These are phyloP conservation scores for Philereme transversata DNA, from an alignment of 2,888 invertebrate genomes.

Conservation along the genomic window DNA sequence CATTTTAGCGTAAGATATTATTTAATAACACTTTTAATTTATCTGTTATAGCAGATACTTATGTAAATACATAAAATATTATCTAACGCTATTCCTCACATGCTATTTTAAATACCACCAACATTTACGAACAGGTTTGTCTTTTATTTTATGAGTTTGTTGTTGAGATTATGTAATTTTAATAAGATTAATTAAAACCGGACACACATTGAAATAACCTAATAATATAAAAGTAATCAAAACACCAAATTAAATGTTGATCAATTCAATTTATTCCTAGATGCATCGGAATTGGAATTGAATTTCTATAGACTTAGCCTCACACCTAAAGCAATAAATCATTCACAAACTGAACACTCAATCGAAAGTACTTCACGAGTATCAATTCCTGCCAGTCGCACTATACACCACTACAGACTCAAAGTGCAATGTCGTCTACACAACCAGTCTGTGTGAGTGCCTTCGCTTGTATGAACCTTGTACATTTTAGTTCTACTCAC, in stretches of 20 bases:
- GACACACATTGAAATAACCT: too few relatives aligned
- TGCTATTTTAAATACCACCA: too few relatives aligned
- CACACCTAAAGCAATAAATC: conserved; percentile 25
- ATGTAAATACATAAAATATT: too few relatives aligned
- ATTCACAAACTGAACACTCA: conserved; percentile 28
- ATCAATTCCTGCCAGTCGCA: conserved; percentile 53
- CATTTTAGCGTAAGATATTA: too few relatives aligned
- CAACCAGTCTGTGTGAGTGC: conserved; percentile 60
- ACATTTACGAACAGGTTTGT: too few relatives aligned
- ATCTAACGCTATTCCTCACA: too few relatives aligned
- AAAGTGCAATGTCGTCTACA: conserved; percentile 69
- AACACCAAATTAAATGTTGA: neutral
- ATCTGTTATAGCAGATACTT: too few relatives aligned
- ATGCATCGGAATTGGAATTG: conserved; percentile 5
- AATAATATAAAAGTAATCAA: neutral
- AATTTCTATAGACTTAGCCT: conserved; percentile 12
- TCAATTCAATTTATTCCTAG: neutral
- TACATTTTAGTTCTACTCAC: conserved; percentile 71
- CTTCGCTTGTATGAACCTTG: conserved; percentile 75
- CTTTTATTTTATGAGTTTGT: too few relatives aligned
- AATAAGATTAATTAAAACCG: too few relatives aligned
- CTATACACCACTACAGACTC: conserved; percentile 62
- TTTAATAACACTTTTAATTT: too few relatives aligned
- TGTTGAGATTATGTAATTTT: too few relatives aligned
- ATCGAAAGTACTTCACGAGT: conserved; percentile 43